Conservation (phyloP, 2,113 vertebrate species). For the Cinclus cinclus region DNA sequence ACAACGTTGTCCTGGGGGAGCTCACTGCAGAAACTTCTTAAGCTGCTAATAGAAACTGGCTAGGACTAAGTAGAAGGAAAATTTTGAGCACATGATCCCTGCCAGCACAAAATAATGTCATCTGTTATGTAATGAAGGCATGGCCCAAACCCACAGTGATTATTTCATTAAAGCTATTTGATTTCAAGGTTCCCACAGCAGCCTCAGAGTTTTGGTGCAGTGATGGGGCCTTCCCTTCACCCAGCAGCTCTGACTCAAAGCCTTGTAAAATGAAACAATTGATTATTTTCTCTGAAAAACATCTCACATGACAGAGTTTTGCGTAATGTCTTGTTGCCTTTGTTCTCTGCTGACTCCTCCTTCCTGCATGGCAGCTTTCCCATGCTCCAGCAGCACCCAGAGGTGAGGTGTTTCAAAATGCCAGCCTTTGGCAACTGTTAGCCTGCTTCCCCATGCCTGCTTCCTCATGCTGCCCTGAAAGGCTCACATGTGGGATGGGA, state of each 20-base stretch:
- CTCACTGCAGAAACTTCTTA: neutral
- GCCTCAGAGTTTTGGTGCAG: rapidly evolving
- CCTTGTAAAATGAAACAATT: neutral
- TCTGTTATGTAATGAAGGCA: neutral
- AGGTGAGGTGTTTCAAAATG: rapidly evolving
- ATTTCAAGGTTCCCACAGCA: neutral
- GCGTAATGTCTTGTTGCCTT: neutral
- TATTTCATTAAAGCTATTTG: neutral
- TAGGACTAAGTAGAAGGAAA: neutral
- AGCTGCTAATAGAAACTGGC: neutral
- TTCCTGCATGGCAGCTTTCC: neutral
- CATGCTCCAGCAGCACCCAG: neutral
- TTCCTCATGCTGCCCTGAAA: neutral
- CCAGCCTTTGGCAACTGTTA: rapidly evolving
- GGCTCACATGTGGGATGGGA: rapidly evolving
- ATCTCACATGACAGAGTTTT: neutral
- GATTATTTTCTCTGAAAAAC: neutral
- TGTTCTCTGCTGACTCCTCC: neutral
- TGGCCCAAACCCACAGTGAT: neutral
- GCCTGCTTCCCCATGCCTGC: too few species aligned
- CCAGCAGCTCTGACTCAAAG: neutral
- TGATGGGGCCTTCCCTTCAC: rapidly evolving
- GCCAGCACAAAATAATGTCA: neutral
- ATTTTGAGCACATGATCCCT: rapidly evolving
- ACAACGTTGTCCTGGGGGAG: rapidly evolving